Percentiles rank a stretch among this genome's conserved stretches.
phyloP scores from a whole-genome alignment of 2,797 vertebrate species.

The Chrysocyon brachyurus region DNA sequence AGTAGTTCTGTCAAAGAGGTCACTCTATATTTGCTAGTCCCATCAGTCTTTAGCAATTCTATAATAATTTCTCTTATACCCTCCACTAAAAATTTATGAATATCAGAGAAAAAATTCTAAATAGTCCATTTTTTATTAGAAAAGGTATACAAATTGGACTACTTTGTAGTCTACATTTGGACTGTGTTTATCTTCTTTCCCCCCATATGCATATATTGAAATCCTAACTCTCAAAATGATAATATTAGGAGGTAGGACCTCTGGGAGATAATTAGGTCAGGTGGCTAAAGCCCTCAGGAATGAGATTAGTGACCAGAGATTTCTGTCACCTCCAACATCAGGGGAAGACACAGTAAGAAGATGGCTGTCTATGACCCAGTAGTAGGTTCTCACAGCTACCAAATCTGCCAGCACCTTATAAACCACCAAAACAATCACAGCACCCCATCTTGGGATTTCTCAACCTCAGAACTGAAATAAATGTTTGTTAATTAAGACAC shows the following conservation, averaged over 20 bases:
- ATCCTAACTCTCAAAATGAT: background rate
- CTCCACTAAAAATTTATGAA: background rate
- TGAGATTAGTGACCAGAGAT: background rate
- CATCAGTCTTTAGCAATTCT: background rate
- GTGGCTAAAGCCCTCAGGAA: background rate
- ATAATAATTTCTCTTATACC: background rate
- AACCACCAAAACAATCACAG: no score
- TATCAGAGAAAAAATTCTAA: background rate
- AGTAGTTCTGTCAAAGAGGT: background rate
- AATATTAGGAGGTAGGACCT: background rate
- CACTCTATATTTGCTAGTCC: background rate
- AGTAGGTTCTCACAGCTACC: background rate
- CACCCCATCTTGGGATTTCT: background rate
- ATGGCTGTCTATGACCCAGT: background rate
- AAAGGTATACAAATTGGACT: background rate
- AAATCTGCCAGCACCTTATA: background rate
- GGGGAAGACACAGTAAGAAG: background rate
- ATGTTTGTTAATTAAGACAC: background rate
- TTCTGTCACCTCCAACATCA: background rate
- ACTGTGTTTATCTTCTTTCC: background rate
- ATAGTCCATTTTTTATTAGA: background rate
- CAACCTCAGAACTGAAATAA: background rate
- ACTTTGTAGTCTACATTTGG: background rate
- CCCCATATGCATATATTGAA: background rate
- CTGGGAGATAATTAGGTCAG: background rate